Percentiles rank a stretch among this genome's conserved stretches.
phyloP scores from a whole-genome alignment of 2,113 vertebrate species.

The Mirza zaza region DNA sequence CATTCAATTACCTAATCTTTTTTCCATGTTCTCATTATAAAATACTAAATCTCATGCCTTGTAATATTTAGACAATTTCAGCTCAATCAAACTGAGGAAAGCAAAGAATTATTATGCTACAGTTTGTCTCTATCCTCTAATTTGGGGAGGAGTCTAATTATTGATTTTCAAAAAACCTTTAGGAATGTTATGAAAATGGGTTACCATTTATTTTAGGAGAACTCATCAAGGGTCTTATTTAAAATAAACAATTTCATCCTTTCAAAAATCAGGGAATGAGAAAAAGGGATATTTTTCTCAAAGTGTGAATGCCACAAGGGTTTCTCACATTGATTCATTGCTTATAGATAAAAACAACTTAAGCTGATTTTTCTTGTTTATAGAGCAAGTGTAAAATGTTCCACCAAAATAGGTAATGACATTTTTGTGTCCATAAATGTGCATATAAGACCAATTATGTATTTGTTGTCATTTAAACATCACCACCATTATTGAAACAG shows the following conservation, averaged over 20 bases:
- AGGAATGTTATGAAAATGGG: conserved; percentile 48
- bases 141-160: conserved; percentile 40
- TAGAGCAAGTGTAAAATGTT: conserved; percentile 85
- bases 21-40: not conserved
- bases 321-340: conserved; percentile 81
- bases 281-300: conserved; percentile 74
- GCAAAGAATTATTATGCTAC: conserved; percentile 11
- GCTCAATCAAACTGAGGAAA: conserved; percentile 33
- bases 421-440: conserved; percentile 86
- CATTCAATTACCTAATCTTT: not conserved
- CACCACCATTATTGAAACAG: conserved; percentile 87
- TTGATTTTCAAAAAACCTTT: conserved; percentile 52
- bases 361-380: conserved; percentile 86
- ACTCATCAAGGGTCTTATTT: conserved; percentile 71
- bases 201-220: conserved; percentile 22
- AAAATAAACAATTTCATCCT: conserved; percentile 76
- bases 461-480: conserved; percentile 87
- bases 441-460: conserved; percentile 85
- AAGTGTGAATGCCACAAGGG: conserved; percentile 74
- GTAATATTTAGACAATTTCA: conserved; percentile 5
- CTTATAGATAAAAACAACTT: conserved; percentile 86
- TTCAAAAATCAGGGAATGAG: conserved; percentile 72
- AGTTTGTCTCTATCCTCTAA: conserved; percentile 41
- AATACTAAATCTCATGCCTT: conserved; percentile 16
- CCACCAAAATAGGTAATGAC: conserved; percentile 88